phyloP scores from a whole-genome alignment of 2,797 vertebrate genomes.

The Schizopygopsis malacanthus region DNA sequence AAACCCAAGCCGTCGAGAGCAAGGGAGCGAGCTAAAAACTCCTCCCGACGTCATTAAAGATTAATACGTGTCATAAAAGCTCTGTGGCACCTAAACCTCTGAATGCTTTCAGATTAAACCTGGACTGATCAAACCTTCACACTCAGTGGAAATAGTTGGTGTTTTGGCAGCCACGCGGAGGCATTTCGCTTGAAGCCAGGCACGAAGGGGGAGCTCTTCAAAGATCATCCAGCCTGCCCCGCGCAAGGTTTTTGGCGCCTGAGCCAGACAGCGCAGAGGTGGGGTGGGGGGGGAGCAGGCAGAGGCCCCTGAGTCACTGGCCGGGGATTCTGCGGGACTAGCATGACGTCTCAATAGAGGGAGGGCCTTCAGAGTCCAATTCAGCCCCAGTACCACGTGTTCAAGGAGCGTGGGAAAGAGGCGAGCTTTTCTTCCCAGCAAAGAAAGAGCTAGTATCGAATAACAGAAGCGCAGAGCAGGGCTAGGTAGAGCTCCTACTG shows the following conservation, averaged over 20 bases:
- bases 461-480: conserved; percentile 77
- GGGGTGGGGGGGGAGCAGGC: conserved; percentile 57
- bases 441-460: conserved; percentile 86
- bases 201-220: conserved; percentile 12
- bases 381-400: conserved; percentile 93
- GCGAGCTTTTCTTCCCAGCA: conserved; percentile 98
- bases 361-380: conserved; percentile 85
- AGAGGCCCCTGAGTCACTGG: conserved; percentile 54
- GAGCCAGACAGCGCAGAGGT: conserved; percentile 35
- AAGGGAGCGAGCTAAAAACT: not conserved
- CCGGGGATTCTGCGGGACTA: conserved; percentile 46
- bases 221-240: conserved; percentile 29
- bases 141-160: not conserved
- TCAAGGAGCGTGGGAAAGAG: conserved; percentile 98
- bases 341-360: conserved; percentile 76
- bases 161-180: not conserved
- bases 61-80: conserved; percentile 31
- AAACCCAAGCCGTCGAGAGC: conserved; percentile 15
- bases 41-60: conserved; percentile 40
- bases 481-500: conserved; percentile 54
- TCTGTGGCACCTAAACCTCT: not conserved
- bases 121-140: not conserved
- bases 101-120: conserved; percentile 6
- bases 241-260: conserved; percentile 63
- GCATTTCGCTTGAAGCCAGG: conserved; percentile 68